A percentile compares a stretch with the other conserved stretches of the same genome.
phyloP scores from a whole-genome alignment of 2,797 vertebrate genomes.

The Halcyon leucocephala region DNA sequence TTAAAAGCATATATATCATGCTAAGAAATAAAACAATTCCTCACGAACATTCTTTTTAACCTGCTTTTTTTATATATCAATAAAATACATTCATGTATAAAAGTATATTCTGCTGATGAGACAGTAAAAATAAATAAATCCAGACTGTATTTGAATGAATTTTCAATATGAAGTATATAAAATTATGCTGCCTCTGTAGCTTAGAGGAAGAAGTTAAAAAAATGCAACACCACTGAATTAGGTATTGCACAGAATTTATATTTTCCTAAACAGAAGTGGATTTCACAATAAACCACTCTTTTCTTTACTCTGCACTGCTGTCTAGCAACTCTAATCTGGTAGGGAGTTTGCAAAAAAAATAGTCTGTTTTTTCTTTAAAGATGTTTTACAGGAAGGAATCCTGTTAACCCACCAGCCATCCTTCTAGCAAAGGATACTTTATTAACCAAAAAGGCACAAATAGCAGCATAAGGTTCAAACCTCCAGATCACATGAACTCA shows the following conservation, averaged over 20 bases:
- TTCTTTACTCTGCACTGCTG: neutral
- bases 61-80: conserved; percentile 3
- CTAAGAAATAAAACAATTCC: conserved; percentile 52
- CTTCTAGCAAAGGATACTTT: conserved; percentile 23
- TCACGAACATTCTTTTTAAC: conserved; percentile 35
- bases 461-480: conserved; percentile 44
- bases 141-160: conserved; percentile 43
- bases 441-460: conserved; percentile 51
- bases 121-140: conserved; percentile 62
- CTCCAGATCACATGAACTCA: conserved; percentile 52
- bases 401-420: neutral
- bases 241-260: neutral
- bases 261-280: conserved; percentile 23
- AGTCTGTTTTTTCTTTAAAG: neutral
- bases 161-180: conserved; percentile 49
- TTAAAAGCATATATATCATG: conserved; percentile 40
- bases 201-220: conserved; percentile 3
- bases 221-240: neutral
- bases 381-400: neutral
- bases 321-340: neutral
- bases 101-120: conserved; percentile 47
- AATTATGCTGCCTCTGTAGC: conserved; percentile 32
- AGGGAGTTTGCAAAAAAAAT: neutral
- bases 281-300: conserved; percentile 23
- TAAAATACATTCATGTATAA: conserved; percentile 31